Percentiles rank a stretch among this genome's conserved stretches.
Evolutionary conservation across 2,888 invertebrate species (phyloP).

Genomic region (Ditylenchus weischeri): DNA sequence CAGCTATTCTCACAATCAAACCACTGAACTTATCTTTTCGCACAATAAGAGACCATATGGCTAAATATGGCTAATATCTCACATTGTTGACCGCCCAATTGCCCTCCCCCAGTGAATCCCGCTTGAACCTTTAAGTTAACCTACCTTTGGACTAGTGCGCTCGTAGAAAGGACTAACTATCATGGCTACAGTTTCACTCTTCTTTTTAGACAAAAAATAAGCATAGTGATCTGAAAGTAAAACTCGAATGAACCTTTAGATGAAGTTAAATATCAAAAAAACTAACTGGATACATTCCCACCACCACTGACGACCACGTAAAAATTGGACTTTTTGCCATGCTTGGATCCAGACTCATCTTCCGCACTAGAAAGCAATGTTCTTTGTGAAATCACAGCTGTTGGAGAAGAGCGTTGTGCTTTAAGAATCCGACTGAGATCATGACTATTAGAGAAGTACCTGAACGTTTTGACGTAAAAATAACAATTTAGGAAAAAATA

Average conservation of each 20-base stretch:
- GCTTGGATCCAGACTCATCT: not conserved
- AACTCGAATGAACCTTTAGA: constrained; percentile 1
- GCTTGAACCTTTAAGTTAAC: not conserved
- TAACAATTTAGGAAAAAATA: not conserved
- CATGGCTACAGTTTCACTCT: constrained; percentile 35
- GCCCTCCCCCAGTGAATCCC: no score
- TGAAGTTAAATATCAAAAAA: not conserved
- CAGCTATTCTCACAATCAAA: no score
- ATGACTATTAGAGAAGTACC: constrained; percentile 7
- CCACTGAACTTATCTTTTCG: no score
- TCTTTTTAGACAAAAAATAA: constrained; percentile 25
- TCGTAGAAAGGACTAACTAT: constrained; percentile 41
- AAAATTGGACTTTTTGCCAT: constrained; percentile 9
- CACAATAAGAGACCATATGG: no score
- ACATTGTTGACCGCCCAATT: no score
- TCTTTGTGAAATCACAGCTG: constrained; percentile 10
- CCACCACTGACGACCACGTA: constrained; percentile 22
- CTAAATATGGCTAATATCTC: no score
- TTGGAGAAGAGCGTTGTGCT: constrained; percentile 12
- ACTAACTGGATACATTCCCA: constrained; percentile 20
- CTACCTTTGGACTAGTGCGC: constrained; percentile 29
- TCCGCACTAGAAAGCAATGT: not conserved
- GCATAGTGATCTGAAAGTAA: constrained; percentile 37
- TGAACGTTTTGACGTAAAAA: not conserved
- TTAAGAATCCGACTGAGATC: constrained; percentile 7